Percentiles rank a stretch among this genome's conserved stretches.
Conservation (phyloP, 2,113 vertebrate genomes). For the Pyrgilauda ruficollis region DNA sequence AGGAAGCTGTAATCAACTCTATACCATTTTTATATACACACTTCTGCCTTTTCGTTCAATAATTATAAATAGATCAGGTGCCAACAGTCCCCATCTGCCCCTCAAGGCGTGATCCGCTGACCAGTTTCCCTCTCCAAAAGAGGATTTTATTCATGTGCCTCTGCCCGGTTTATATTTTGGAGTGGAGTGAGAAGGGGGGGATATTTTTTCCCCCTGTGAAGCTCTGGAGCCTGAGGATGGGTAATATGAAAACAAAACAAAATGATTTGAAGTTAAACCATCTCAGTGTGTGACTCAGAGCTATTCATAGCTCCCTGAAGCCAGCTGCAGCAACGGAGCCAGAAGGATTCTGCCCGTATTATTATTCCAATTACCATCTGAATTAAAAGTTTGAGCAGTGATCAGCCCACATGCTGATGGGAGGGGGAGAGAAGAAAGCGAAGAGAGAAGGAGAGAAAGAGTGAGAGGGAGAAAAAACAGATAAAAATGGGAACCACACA, state of each 20-base stretch:
- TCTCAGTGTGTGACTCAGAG: constrained; percentile 80
- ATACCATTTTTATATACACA: constrained; percentile 66
- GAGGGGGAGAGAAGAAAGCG: constrained; percentile 69
- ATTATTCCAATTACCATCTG: constrained; percentile 89
- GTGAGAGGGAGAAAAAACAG: constrained; percentile 68
- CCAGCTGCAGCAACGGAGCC: constrained; percentile 83
- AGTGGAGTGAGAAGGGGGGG: constrained; percentile 20
- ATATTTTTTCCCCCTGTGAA: not conserved
- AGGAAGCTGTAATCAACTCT: constrained; percentile 63
- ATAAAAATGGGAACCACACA: constrained; percentile 63
- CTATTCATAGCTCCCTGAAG: constrained; percentile 81
- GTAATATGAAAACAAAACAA: constrained; percentile 65
- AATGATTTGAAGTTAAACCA: constrained; percentile 73
- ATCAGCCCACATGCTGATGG: constrained; percentile 77
- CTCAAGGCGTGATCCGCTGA: constrained; percentile 1
- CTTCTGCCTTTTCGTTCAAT: constrained; percentile 66
- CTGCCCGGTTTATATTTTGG: constrained; percentile 2
- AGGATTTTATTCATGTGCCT: not conserved
- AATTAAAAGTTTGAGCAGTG: constrained; percentile 85
- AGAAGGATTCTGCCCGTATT: constrained; percentile 83
- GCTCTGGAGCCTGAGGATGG: constrained; percentile 42
- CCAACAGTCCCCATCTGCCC: constrained; percentile 69
- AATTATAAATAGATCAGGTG: constrained; percentile 70
- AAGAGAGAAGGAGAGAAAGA: constrained; percentile 50
- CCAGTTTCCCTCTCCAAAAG: constrained; percentile 22